Base-by-base conservation (phyloP, 2,113 vertebrate species). In the Hippocampus mohnikei region DNA sequence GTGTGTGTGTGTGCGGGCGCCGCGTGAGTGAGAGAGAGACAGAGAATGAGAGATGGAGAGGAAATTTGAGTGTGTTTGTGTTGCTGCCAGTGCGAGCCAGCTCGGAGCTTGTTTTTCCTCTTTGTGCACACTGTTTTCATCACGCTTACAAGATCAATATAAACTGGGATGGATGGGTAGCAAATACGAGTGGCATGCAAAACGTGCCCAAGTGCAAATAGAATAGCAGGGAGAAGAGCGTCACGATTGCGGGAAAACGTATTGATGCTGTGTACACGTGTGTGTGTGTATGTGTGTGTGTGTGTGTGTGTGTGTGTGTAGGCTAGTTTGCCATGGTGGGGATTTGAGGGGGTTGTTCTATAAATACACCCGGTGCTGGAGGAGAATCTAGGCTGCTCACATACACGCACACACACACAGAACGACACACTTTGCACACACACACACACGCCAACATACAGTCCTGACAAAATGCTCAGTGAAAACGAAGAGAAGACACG, bases 321-420 rank as follows among this genome's bases (percentile, higher is more conserved):
- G 82, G 76, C 83, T 77, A 81, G 84, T 82, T 79, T 80, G 84
- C 81, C 72, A 75, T 79, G 75, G 79, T 71, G 53, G 74, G 77
- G 83, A 88, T 89, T 85, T 85, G 86, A 85, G 84, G 88, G 83
- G 77, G 77, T 70, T 76, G 82, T 80, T 79, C 88, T 90, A 91
- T 86, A 87, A 88, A 90, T 89, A 90, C 60, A 74, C 79, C 56
- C 69, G 13, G 63, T 75, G 83, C 81, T 77, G 42, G 72, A 85
- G 81, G 78, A 87, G 76, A 87, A 89, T 88, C 84, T 88, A 87
- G 84, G 88, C 81, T 87, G 81, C 80, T 80, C 81, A 84, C 76
- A 88, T 77, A 84, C 33, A 2, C 5, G 6, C 18, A 50, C 18
- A 50, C 52, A 55, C 52, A 4, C 3, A 23, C 52, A 23, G 1